Evolutionary conservation across 1,140 invertebrate genomes (phyloP), one percentile per base, ranked within the genome.

Genomic region (Drosophila guanche): DNA sequence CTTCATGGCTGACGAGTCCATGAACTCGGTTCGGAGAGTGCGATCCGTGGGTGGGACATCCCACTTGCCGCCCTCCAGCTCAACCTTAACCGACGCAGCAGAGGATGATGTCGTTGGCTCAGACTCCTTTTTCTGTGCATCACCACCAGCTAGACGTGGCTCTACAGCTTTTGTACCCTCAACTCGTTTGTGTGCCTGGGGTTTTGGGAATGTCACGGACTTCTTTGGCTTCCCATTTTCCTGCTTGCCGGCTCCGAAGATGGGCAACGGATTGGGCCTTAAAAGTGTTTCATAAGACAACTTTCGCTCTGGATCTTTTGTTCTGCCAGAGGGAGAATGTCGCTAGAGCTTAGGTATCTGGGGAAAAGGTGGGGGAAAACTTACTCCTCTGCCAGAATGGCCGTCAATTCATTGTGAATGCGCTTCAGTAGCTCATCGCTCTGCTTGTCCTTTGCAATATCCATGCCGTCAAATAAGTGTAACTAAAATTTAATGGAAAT

Each of bases 371-470:
- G 16, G 0, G 29, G 1, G 2, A 25, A 78, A 25, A 78, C 78
- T 72, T 51, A 90, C 89, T 59, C 66, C 12, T 89, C 72, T 3
- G 48, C 55, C 5, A 90, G 27, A 55, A 90, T 90, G 16, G 79
- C 74, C 8, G 71, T 76, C 27, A 90, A 23, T 56, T 90, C 85
- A 14, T 67, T 59, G 14, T 85, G 68, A 50, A 90, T 89, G 14
- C 74, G 70, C 58, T 59, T 72, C 5, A 89, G 65, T n/a, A 91
- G 40, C 8, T 69, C 79, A 56, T 89, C 70, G 51, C 47, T 73
- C n/a, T 57, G 33, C 23, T 72, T 63, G 2, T 71, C 62, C n/a
- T 79, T 84, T 7, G 69, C 73, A 56, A 59, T 70, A n/a, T 54
- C 70, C 12, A 68, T 48, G 5, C 8, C 42, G 2, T 14, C 25